Conservation (phyloP, 2,113 vertebrate genomes). For the Hypanus sabinus region DNA sequence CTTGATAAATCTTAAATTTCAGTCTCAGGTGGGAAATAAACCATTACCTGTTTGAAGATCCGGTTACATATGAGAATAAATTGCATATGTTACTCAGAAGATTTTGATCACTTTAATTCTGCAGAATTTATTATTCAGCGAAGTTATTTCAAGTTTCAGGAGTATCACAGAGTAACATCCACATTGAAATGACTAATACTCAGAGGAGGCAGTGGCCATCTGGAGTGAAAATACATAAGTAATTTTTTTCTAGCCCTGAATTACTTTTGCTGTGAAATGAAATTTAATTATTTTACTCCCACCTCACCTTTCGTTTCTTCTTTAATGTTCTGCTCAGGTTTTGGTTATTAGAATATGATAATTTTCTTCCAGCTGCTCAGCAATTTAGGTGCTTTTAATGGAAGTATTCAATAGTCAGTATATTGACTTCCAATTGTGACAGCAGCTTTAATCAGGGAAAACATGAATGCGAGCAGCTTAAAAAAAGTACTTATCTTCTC, state of each 20-base stretch:
- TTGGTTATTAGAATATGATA: conserved; percentile 16
- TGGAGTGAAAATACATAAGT: background rate
- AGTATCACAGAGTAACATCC: background rate
- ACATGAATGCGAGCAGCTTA: background rate
- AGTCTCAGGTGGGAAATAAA: no score
- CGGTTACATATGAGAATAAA: background rate
- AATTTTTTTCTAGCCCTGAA: background rate
- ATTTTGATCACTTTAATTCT: background rate
- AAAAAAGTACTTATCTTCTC: background rate
- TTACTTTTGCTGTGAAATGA: background rate
- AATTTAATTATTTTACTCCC: background rate
- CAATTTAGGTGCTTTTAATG: background rate
- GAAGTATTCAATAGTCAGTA: background rate
- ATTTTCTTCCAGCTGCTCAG: background rate
- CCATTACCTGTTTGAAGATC: background rate
- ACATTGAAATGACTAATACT: background rate
- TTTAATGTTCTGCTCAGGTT: background rate
- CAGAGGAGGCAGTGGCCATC: background rate
- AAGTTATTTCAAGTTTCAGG: background rate
- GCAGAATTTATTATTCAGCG: background rate
- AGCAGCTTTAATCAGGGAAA: background rate
- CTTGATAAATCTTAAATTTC: no score
- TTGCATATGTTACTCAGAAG: background rate
- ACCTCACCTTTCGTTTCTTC: background rate
- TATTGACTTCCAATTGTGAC: background rate